Conservation (phyloP, 2,797 vertebrate genomes). For the Oryzias dopingdopingensis region DNA sequence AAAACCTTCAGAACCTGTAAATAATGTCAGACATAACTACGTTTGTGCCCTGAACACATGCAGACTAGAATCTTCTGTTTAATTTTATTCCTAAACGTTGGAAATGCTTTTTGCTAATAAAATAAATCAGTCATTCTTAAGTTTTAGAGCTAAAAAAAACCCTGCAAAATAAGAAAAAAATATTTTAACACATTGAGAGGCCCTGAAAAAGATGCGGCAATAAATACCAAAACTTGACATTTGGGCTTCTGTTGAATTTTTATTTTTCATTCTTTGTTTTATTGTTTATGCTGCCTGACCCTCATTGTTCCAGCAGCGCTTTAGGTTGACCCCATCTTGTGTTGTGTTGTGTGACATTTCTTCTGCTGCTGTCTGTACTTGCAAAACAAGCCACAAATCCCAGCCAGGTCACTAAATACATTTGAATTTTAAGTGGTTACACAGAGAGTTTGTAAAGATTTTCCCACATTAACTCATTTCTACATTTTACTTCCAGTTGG, state of each 20-base stretch:
- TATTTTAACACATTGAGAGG: slow-evolving; percentile 55
- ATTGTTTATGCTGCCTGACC: slow-evolving; percentile 15
- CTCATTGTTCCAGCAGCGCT: slow-evolving; percentile 24
- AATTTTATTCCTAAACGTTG: slow-evolving; percentile 58
- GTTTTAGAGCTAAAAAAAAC: slow-evolving; percentile 62
- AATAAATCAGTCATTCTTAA: slow-evolving; percentile 55
- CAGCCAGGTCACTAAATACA: no score
- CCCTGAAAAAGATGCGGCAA: slow-evolving; percentile 51
- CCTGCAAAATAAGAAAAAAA: slow-evolving; percentile 52
- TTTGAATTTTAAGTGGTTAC: no score
- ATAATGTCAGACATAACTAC: slow-evolving; percentile 53
- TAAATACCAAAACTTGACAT: slow-evolving; percentile 72
- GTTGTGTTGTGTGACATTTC: slow-evolving; percentile 30
- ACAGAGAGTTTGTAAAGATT: no score
- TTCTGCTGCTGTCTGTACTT: slow-evolving; percentile 17
- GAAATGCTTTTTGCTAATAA: slow-evolving; percentile 63
- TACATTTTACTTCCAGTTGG: no score
- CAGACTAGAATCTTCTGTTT: slow-evolving; percentile 52
- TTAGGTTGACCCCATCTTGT: slow-evolving; percentile 28
- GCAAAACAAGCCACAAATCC: no score
- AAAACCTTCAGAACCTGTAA: slow-evolving; percentile 49
- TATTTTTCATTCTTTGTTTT: slow-evolving; percentile 36
- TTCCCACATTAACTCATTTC: no score
- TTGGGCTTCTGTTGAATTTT: slow-evolving; percentile 71
- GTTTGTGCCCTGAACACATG: slow-evolving; percentile 43